Percentiles rank a stretch among this genome's conserved stretches.
phyloP scores from a whole-genome alignment of 2,113 vertebrate genomes.

The Vulpes lagopus region DNA sequence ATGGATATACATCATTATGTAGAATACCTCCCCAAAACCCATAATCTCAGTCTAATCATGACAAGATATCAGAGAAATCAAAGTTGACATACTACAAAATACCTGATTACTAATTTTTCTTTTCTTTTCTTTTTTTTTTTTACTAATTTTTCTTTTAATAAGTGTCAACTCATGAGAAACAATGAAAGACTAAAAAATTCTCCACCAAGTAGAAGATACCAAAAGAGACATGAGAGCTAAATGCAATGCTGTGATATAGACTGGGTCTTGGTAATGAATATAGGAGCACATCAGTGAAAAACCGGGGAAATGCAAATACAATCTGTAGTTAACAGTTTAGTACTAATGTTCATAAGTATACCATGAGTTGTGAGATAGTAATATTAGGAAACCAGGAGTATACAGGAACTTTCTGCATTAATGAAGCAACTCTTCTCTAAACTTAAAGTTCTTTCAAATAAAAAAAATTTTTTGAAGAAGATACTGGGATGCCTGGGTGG shows the following conservation, averaged over 20 bases:
- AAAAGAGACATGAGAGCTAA: background rate
- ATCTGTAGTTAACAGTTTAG: background rate
- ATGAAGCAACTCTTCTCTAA: background rate
- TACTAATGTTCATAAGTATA: background rate
- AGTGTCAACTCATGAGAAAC: background rate
- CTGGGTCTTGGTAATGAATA: background rate
- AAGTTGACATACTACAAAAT: background rate
- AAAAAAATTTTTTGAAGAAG: background rate
- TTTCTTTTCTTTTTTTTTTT: background rate
- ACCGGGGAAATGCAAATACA: background rate
- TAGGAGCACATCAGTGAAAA: background rate
- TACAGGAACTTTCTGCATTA: background rate
- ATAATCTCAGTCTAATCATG: background rate
- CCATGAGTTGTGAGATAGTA: background rate
- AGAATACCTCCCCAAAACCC: background rate
- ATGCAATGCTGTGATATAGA: background rate
- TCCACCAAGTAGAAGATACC: background rate
- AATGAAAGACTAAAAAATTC: background rate
- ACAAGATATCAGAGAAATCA: background rate
- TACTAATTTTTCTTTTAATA: background rate
- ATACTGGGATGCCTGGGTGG: background rate
- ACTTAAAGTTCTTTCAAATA: background rate
- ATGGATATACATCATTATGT: background rate
- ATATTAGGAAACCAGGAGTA: background rate
- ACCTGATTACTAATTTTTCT: background rate